A percentile compares a stretch with the other conserved stretches of the same genome.
Evolutionary conservation across 2,797 vertebrate species (phyloP).

Genomic region (Peromyscus nudipes): DNA sequence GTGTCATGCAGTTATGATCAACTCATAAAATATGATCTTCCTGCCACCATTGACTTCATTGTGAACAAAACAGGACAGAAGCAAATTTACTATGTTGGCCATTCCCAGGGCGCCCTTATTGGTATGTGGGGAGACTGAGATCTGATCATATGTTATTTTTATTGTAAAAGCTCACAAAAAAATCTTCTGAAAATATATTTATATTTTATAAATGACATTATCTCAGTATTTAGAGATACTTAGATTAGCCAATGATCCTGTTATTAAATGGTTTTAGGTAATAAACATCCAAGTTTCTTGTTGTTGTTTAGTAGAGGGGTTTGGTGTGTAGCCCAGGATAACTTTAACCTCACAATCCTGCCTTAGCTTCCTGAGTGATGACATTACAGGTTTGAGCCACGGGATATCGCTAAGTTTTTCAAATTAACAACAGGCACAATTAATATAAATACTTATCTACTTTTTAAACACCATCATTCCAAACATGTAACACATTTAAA

Average conservation of each 20-base stretch:
- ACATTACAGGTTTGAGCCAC: background rate
- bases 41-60: slow-evolving; percentile 91
- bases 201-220: background rate
- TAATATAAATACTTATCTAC: background rate
- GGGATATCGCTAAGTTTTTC: too few species aligned
- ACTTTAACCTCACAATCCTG: background rate
- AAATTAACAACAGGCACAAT: background rate
- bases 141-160: background rate
- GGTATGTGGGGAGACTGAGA: slow-evolving; percentile 83
- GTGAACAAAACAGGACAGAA: slow-evolving; percentile 90
- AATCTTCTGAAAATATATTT: background rate
- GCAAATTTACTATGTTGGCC: slow-evolving; percentile 91
- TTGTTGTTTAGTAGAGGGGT: background rate
- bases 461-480: background rate
- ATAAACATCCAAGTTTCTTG: background rate
- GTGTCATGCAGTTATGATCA: slow-evolving; percentile 90
- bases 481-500: background rate
- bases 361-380: background rate
- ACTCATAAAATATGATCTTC: slow-evolving; percentile 92
- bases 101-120: slow-evolving; percentile 92
- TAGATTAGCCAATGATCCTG: background rate
- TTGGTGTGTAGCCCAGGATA: background rate
- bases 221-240: background rate
- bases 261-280: background rate
- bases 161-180: background rate